Evolutionary conservation across 2,113 vertebrate species (phyloP), one percentile per base, ranked within the genome.

Genomic region (Rhabdomys dilectus): DNA sequence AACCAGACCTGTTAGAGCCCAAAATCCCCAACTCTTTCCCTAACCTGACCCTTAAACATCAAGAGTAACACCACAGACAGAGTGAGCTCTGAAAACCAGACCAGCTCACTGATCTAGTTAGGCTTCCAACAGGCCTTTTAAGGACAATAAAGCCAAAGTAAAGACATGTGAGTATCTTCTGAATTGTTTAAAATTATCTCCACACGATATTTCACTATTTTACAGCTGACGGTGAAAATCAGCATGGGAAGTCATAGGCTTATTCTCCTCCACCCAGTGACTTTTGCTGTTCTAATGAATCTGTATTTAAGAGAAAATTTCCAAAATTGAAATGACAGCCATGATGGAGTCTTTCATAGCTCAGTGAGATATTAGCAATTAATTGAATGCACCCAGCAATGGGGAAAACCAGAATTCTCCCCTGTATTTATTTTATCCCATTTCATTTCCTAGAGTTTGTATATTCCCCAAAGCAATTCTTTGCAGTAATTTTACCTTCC

Each of bases 321-420:
- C 92, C 97, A 97, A 98, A 98, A 98, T 62, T 97, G 94, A 98
- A 98, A 98, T 96, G 97, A 97, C 90, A 78, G 96, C 92, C 96
- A 96, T 97, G 96, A 98, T 76, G 53, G 94, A 98, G 97, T 97
- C 97, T 98, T 98, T 96, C 97, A 97, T 87, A 94, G 76, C 78
- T 98, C 97, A 48, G 68, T 96, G 93, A 84, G 98, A 90, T 97
- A 98, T 98, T 98, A 98, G 97, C 96, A 98, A 98, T 98, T 98
- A 98, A 98, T 97, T 98, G 97, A 98, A 98, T 98, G 93, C 96
- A 97, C 76, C 91, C 92, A 95, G 94, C 93, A 97, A 97, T 51
- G 81, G 96, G 98, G 86, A 98, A 64, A 98, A 94, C 56, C 86
- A 97, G 94, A 97, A 91, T 96, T 92, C 97, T 98, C 93, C 97